phyloP scores from a whole-genome alignment of 2,113 vertebrate species.

The Neolamprologus variostigma region DNA sequence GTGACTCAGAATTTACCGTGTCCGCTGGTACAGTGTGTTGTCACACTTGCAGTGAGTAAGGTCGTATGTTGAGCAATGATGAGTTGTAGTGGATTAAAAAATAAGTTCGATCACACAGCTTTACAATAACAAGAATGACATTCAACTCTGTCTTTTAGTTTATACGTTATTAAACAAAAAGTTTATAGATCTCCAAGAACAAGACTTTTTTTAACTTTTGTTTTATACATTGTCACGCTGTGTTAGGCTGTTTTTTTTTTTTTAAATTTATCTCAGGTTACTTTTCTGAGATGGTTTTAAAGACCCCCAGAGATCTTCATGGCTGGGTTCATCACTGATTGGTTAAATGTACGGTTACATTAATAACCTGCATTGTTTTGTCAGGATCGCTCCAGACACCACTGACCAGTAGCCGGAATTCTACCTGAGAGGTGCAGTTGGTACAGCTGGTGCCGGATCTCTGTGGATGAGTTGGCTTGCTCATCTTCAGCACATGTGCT shows the following conservation, averaged over 20 bases:
- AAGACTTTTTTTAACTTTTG: background rate
- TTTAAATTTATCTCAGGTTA: background rate
- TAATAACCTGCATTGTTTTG: background rate
- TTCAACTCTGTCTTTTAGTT: background rate
- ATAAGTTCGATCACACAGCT: background rate
- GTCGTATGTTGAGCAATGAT: background rate
- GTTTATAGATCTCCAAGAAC: background rate
- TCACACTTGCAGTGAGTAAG: background rate
- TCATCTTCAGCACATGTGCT: background rate
- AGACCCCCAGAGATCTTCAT: background rate
- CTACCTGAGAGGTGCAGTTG: background rate
- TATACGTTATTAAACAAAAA: background rate
- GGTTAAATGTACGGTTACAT: background rate
- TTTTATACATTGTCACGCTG: background rate
- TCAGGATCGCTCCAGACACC: background rate
- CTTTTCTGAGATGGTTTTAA: background rate
- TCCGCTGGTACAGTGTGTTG: background rate
- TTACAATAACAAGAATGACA: background rate
- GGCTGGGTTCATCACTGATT: background rate
- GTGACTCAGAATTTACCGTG: background rate
- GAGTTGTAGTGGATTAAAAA: background rate
- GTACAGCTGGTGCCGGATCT: background rate
- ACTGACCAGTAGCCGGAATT: background rate
- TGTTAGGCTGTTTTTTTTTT: background rate
- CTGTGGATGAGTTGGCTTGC: background rate